phyloP scores from a whole-genome alignment of 2,113 vertebrate species.

The Lepus europaeus region DNA sequence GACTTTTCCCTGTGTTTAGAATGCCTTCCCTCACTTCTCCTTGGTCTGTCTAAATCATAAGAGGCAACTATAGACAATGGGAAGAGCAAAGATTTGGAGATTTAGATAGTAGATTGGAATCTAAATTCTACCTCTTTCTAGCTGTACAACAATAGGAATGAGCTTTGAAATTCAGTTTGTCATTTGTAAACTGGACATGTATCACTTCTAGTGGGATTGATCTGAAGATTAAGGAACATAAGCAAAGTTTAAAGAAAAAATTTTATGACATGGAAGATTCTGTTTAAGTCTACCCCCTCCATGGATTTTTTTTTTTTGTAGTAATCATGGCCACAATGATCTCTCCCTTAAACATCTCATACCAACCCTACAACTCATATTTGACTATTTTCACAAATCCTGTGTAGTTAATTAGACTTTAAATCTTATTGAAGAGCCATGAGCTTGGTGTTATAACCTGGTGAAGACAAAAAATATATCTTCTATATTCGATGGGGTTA shows the following conservation, averaged over 20 bases:
- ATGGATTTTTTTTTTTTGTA: neutral
- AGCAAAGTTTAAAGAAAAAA: neutral
- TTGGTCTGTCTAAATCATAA: neutral
- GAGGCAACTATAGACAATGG: neutral
- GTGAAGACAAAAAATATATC: neutral
- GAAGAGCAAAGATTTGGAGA: neutral
- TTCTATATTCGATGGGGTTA: neutral
- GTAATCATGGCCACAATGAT: neutral
- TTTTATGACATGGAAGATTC: neutral
- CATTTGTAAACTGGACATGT: neutral
- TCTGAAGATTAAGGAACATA: conserved; percentile 11
- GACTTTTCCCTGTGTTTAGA: neutral
- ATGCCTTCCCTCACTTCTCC: neutral
- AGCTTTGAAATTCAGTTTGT: conserved; percentile 4
- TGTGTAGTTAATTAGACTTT: neutral
- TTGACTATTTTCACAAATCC: neutral
- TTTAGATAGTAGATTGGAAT: neutral
- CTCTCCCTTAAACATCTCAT: neutral
- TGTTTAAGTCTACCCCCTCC: neutral
- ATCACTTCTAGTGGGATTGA: neutral
- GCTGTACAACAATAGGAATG: neutral
- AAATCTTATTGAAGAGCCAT: neutral
- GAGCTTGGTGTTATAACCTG: neutral
- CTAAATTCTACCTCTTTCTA: neutral
- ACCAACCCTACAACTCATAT: neutral